Percentiles rank a stretch among this genome's conserved stretches.
These are phyloP conservation scores for Papilio xuthus DNA, from an alignment of 1,140 invertebrate species.

Conservation along the genomic window DNA sequence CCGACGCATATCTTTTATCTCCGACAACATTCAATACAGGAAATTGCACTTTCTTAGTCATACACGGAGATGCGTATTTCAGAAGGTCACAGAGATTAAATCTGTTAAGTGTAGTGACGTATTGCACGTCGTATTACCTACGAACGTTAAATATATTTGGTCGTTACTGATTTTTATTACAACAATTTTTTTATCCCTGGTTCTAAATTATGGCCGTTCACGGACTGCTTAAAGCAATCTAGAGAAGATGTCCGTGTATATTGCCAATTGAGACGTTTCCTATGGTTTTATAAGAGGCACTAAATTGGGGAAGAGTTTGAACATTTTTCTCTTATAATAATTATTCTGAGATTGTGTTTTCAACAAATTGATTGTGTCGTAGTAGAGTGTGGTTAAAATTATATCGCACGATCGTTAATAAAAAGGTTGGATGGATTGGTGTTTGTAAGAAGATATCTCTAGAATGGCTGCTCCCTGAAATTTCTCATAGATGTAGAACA, in stretches of 20 bases:
- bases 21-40: conserved; percentile 8
- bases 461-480: too few species aligned
- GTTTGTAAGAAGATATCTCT: too few species aligned
- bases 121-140: conserved; percentile 9
- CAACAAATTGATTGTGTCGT: neutral
- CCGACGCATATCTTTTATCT: conserved; percentile 2
- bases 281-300: too few species aligned
- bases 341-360: neutral
- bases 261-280: neutral
- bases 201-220: neutral
- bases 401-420: neutral
- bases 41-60: conserved; percentile 32
- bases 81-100: conserved; percentile 31
- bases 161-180: conserved; percentile 3
- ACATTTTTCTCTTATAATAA: too few species aligned
- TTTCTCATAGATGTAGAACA: too few species aligned
- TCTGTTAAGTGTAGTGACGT: conserved; percentile 29
- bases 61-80: conserved; percentile 31
- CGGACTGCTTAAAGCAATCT: too few species aligned
- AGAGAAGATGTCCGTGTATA: too few species aligned
- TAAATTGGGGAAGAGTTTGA: too few species aligned
- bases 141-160: neutral
- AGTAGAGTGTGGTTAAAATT: neutral
- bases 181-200: neutral
- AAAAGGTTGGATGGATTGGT: neutral